These are phyloP conservation scores for Caenorhabditis tropicalis DNA, from an alignment of 1,140 invertebrate genomes.

Conservation along the genomic window DNA sequence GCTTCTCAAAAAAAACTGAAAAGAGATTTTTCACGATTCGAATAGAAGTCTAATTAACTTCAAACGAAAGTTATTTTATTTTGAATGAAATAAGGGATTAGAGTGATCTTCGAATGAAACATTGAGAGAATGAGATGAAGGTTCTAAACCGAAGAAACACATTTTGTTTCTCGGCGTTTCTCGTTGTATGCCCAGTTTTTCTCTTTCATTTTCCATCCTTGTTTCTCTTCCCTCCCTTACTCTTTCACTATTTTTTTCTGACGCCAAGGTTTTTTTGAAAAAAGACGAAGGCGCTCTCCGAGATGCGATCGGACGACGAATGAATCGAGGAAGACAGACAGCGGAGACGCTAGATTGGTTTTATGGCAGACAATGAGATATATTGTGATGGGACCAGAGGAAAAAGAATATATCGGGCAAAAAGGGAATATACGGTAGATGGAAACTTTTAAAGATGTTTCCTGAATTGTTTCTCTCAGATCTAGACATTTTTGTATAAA, in stretches of 20 bases:
- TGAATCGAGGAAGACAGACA: neutral
- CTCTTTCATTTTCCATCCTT: neutral
- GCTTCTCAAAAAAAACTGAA: too few species aligned
- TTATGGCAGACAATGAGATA: neutral
- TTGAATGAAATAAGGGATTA: too few species aligned
- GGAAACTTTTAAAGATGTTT: too few species aligned
- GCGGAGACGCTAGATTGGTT: neutral
- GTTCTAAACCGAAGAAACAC: neutral
- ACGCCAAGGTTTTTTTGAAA: neutral
- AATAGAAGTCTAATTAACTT: too few species aligned
- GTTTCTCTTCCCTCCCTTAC: neutral
- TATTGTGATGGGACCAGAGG: neutral
- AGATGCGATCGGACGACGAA: slow-evolving; percentile 12
- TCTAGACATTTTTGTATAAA: neutral
- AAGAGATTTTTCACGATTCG: too few species aligned
- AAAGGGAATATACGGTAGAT: neutral
- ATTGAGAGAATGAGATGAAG: neutral
- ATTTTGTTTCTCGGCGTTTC: neutral
- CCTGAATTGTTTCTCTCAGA: neutral
- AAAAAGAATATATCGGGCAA: neutral
- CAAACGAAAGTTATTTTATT: too few species aligned
- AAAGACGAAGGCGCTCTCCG: neutral
- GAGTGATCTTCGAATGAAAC: too few species aligned
- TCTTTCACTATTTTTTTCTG: neutral
- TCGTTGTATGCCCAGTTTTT: neutral